These are phyloP conservation scores for Isoperla grammatica DNA, from an alignment of 2,888 invertebrate species.

Conservation along the genomic window DNA sequence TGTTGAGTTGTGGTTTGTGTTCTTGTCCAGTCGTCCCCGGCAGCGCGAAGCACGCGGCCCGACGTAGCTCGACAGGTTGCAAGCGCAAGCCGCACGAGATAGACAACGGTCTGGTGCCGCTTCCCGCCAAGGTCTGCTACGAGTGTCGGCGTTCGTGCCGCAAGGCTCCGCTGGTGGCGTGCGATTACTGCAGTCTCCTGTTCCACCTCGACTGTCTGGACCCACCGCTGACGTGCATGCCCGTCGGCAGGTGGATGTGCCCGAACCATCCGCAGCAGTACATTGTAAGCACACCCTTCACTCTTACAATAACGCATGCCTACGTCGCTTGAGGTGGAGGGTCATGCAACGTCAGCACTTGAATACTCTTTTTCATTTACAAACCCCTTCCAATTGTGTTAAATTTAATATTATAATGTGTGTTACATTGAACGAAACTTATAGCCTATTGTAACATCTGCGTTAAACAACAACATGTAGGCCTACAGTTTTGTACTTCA, in stretches of 20 bases:
- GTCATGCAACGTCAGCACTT: no score
- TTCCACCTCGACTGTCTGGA: slow-evolving; percentile 91
- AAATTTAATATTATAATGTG: no score
- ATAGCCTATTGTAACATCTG: no score
- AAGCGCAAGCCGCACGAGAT: slow-evolving; percentile 43
- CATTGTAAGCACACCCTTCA: slow-evolving; percentile 65
- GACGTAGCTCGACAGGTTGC: neutral
- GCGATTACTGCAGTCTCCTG: slow-evolving; percentile 87
- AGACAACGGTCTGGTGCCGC: slow-evolving; percentile 66
- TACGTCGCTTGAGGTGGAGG: no score
- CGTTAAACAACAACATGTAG: no score
- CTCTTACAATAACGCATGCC: no score
- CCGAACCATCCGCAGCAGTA: slow-evolving; percentile 92
- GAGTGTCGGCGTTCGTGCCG: slow-evolving; percentile 57
- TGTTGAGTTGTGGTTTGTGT: no score
- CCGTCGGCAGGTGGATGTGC: slow-evolving; percentile 94
- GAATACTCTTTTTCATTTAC: no score
- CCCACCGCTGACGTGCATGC: slow-evolving; percentile 84
- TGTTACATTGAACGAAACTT: no score
- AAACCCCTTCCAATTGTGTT: no score
- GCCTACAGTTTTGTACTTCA: no score
- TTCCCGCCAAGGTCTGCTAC: slow-evolving; percentile 80
- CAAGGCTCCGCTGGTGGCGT: slow-evolving; percentile 76
- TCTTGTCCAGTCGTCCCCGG: slow-evolving; percentile 30
- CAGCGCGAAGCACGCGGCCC: neutral